Base-by-base conservation (phyloP, 2,113 vertebrate species). In the Panthera leo region DNA sequence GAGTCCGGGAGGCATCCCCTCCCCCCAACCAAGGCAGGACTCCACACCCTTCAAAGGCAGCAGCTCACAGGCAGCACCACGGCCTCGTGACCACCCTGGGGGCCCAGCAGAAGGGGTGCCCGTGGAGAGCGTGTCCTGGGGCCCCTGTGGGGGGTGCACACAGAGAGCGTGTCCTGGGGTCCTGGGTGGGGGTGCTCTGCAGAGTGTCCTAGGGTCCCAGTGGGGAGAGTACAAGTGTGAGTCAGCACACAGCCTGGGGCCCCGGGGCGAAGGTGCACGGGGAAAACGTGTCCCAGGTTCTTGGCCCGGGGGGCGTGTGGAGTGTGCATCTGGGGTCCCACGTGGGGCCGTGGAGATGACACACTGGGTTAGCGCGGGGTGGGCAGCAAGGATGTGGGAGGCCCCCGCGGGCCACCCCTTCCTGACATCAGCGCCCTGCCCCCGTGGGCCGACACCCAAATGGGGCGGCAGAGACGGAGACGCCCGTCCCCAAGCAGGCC, bases 301-400 rank as follows among this genome's bases (percentile, higher is more conserved):
- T 34, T 23, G 79, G 79, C 34, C 48, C 12, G 0, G 0, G 51
- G 16, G 21, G 51, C 0, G 11, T 15, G 9, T 55, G 48, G 15
- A 39, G 9, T 36, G 25, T 51, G 12, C n/a, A 2, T 45, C 71
- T 48, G 39, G 73, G 31, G 87, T n/a, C 55, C 14, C 31, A 27
- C 13, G 8, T 10, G 19, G 42, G 21, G 21, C 5, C 16, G 39
- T 18, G 55, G 42, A 48, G 39, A 63, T 23, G 27, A 55, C 4
- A 58, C 25, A 48, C 14, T 13, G 8, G 39, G 78, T 78, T 42
- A 42, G 55, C 87, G n/a, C 55, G 27, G 21, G 31, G 39, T n/a
- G 31, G 31, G 39, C 21, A 48, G 29, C 55, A 63, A 58, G 31
- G 71, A 11, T 12, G 13, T 16, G 39, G 48, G 31, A 42, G 53